Conservation (phyloP, 2,113 vertebrate genomes). For the Tor tambroides region DNA sequence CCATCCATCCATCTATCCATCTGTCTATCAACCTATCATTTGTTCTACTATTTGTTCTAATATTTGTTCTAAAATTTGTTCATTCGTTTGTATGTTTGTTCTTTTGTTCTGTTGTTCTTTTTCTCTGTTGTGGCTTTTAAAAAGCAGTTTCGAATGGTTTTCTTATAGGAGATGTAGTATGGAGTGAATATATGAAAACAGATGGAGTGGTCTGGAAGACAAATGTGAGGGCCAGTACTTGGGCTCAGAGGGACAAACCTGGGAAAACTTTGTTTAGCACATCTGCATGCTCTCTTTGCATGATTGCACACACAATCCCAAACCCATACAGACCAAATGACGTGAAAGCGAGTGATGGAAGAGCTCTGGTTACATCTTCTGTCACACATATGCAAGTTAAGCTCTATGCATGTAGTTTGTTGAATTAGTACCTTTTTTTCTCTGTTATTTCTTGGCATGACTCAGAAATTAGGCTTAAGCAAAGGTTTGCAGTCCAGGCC, state of each 20-base stretch:
- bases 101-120: neutral
- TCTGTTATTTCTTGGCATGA: slow-evolving; percentile 14
- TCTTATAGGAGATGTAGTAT: neutral
- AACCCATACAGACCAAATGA: neutral
- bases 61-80: neutral
- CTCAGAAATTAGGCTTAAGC: slow-evolving; percentile 10
- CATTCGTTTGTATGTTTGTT: neutral
- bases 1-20: no score
- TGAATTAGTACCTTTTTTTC: slow-evolving; percentile 15
- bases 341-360: neutral
- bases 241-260: neutral
- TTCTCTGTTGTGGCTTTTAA: neutral
- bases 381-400: neutral
- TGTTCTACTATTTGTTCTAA: neutral
- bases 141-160: neutral
- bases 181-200: neutral
- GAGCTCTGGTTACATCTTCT: neutral
- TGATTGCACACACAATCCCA: neutral
- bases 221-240: neutral
- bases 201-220: neutral
- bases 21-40: neutral
- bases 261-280: slow-evolving; percentile 5
- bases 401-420: neutral
- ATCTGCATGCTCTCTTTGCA: slow-evolving; percentile 13
- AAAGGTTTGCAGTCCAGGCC: slow-evolving; percentile 25